Percentiles rank a stretch among this genome's conserved stretches.
Conservation (phyloP, 2,797 vertebrate genomes). For the Salarias fasciatus region DNA sequence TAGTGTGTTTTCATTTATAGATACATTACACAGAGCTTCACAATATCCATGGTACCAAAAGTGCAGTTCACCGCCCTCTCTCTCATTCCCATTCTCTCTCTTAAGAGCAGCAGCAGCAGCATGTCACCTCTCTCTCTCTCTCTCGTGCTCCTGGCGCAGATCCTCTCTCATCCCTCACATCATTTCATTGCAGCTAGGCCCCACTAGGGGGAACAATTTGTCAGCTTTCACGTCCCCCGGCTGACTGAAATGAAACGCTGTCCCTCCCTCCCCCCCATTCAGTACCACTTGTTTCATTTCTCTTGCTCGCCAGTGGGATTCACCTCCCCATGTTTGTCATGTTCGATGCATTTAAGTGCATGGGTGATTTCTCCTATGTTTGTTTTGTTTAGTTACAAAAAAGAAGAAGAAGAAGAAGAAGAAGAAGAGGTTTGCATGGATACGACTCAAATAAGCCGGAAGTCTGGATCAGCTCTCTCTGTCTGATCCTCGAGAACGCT, state of each 20-base stretch:
- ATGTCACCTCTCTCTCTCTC: too few relatives aligned
- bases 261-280: conserved; percentile 35
- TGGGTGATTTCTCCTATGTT: conserved; percentile 79
- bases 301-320: conserved; percentile 61
- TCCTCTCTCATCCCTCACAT: conserved; percentile 46
- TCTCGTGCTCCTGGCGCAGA: conserved; percentile 28
- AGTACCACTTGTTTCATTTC: conserved; percentile 74
- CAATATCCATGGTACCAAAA: conserved; percentile 84
- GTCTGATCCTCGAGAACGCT: conserved; percentile 57
- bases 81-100: conserved; percentile 52
- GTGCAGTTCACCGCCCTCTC: conserved; percentile 80
- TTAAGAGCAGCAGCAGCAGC: conserved; percentile 80
- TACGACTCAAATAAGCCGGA: conserved; percentile 72
- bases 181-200: conserved; percentile 64
- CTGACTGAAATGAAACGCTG: conserved; percentile 47
- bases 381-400: conserved; percentile 11
- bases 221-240: conserved; percentile 57
- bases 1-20: conserved; percentile 82
- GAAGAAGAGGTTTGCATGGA: conserved; percentile 64
- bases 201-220: conserved; percentile 70
- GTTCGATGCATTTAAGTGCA: conserved; percentile 78
- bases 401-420: too few relatives aligned
- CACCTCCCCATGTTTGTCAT: conserved; percentile 62
- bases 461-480: conserved; percentile 61
- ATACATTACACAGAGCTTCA: conserved; percentile 81